These are phyloP conservation scores for Rhinichthys klamathensis DNA, from an alignment of 2,113 vertebrate genomes.

Conservation along the genomic window DNA sequence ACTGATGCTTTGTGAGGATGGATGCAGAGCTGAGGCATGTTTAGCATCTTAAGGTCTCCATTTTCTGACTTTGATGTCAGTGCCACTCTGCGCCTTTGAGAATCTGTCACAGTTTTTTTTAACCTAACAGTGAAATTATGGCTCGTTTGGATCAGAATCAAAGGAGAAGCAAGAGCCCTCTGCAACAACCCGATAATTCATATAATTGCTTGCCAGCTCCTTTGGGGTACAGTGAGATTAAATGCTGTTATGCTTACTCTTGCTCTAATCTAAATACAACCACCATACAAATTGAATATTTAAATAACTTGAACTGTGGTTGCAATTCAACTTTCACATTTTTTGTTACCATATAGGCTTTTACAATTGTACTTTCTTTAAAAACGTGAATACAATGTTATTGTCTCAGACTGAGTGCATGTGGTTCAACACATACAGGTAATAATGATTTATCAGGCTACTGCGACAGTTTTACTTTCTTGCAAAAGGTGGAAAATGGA, in stretches of 20 bases:
- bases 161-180: slow-evolving; percentile 62
- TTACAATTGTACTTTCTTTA: neutral
- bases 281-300: neutral
- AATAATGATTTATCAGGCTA: neutral
- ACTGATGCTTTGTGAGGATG: slow-evolving; percentile 12
- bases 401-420: neutral
- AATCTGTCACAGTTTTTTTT: slow-evolving; percentile 72
- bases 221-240: slow-evolving; percentile 57
- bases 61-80: slow-evolving; percentile 46
- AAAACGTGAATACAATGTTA: too few species aligned
- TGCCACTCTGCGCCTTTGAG: slow-evolving; percentile 49
- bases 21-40: slow-evolving; percentile 28
- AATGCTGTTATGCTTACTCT: slow-evolving; percentile 36
- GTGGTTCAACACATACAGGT: neutral
- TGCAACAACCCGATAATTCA: slow-evolving; percentile 67
- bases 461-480: too few species aligned
- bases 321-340: neutral
- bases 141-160: slow-evolving; percentile 66
- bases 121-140: slow-evolving; percentile 71
- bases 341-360: neutral
- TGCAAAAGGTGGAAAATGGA: too few species aligned
- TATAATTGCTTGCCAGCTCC: slow-evolving; percentile 59
- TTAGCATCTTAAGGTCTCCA: slow-evolving; percentile 37
- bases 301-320: neutral
- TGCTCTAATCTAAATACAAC: neutral